Evolutionary conservation across 2,888 invertebrate species (phyloP).

Genomic region (Lithosia quadra): DNA sequence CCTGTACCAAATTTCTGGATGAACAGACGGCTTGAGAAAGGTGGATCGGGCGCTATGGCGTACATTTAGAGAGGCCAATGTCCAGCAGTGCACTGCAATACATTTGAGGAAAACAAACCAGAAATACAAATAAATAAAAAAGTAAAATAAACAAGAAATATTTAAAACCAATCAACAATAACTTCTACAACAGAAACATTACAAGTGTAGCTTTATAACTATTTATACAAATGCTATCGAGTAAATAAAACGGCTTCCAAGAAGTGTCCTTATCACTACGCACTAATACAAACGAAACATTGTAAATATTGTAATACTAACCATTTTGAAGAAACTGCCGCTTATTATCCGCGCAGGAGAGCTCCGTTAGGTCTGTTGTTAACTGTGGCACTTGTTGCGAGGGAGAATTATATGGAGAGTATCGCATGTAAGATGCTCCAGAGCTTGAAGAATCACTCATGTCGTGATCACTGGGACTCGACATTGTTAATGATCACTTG

Average conservation of each 20-base stretch:
- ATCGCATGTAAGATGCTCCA: slow-evolving; percentile 61
- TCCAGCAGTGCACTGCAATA: no score
- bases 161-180: background rate
- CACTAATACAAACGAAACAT: background rate
- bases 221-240: background rate
- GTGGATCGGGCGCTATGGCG: no score
- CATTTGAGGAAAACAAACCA: no score
- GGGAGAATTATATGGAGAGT: slow-evolving; percentile 74
- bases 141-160: background rate
- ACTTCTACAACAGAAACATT: background rate
- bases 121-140: background rate
- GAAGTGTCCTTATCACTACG: slow-evolving; percentile 20
- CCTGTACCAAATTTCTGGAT: no score
- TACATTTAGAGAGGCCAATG: no score
- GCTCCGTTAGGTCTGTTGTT: slow-evolving; percentile 65
- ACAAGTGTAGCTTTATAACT: background rate
- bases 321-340: slow-evolving; percentile 45
- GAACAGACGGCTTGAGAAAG: no score
- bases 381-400: slow-evolving; percentile 77
- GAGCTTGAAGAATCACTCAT: slow-evolving; percentile 72
- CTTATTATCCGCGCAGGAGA: slow-evolving; percentile 63
- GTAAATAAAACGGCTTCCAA: slow-evolving; percentile 16
- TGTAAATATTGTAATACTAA: no score
- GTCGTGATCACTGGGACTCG: slow-evolving; percentile 70
- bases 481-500: slow-evolving; percentile 40